phyloP scores from a whole-genome alignment of 1,140 invertebrate genomes.

The Liolophura sinensis region DNA sequence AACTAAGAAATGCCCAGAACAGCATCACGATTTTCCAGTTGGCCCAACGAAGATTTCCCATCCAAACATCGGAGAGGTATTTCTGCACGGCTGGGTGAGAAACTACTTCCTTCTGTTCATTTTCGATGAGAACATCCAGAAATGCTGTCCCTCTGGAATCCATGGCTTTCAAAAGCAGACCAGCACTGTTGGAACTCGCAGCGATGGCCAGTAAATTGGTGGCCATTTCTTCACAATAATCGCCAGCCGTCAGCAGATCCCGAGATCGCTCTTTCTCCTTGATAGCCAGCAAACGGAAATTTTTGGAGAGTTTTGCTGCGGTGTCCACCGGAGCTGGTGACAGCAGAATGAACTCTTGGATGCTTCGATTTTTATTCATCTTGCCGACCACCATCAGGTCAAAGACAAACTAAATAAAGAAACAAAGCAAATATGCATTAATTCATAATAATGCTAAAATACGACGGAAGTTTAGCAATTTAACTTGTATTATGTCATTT shows the following conservation, averaged over 20 bases:
- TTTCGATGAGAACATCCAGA: conserved; percentile 96
- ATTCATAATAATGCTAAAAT: neutral
- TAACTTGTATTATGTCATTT: no score
- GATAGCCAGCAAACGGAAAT: conserved; percentile 76
- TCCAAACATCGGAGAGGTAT: conserved; percentile 75
- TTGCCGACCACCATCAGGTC: conserved; percentile 99
- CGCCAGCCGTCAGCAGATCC: conserved; percentile 91
- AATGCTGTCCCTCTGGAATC: conserved; percentile 80
- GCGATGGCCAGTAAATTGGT: conserved; percentile 93
- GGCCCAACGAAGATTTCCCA: conserved; percentile 92
- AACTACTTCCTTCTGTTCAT: conserved; percentile 94
- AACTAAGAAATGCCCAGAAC: conserved; percentile 87
- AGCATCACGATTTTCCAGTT: conserved; percentile 92
- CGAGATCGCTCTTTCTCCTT: conserved; percentile 94
- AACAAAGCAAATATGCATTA: conserved; percentile 12
- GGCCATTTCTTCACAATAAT: conserved; percentile 96
- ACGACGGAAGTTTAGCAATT: no score
- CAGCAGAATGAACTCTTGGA: conserved; percentile 94
- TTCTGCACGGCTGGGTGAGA: conserved; percentile 63
- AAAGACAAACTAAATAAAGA: conserved; percentile 83
- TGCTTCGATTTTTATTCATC: conserved; percentile 92
- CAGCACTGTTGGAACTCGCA: conserved; percentile 87
- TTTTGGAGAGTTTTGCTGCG: conserved; percentile 93
- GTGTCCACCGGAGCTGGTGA: conserved; percentile 97
- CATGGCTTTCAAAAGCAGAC: conserved; percentile 48